phyloP scores from a whole-genome alignment of 1,140 invertebrate species.

The Diorhabda sublineata region DNA sequence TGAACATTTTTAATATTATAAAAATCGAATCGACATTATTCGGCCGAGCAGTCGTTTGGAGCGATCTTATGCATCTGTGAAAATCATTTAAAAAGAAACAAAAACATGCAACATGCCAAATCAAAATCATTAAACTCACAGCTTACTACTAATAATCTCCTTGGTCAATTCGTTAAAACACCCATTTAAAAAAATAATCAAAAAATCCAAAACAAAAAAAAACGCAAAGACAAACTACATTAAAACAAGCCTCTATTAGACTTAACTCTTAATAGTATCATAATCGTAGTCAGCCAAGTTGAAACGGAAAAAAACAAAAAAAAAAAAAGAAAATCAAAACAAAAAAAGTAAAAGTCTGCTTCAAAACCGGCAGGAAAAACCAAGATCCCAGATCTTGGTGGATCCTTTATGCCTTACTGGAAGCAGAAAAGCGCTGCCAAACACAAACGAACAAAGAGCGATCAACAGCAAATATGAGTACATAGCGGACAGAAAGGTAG shows the following conservation, averaged over 20 bases:
- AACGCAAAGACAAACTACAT: conserved; percentile 23
- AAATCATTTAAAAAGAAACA: conserved; percentile 36
- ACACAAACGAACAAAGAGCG: conserved; percentile 45
- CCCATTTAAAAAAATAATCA: conserved; percentile 24
- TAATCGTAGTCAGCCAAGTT: background rate
- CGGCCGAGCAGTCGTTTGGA: conserved; percentile 46
- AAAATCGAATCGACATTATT: conserved; percentile 23
- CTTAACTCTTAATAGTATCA: too few relatives aligned
- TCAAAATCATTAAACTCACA: conserved; percentile 21
- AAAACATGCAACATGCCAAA: conserved; percentile 41
- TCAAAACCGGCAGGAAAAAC: background rate
- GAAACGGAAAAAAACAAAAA: background rate
- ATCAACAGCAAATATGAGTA: conserved; percentile 43
- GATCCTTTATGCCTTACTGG: conserved; percentile 28
- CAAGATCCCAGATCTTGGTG: background rate
- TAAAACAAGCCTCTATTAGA: background rate
- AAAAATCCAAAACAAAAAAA: conserved; percentile 33
- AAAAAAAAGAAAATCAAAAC: background rate
- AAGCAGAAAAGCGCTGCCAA: conserved; percentile 39
- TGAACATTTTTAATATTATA: conserved; percentile 15
- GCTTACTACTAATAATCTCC: conserved; percentile 8
- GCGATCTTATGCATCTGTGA: conserved; percentile 48
- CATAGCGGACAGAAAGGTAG: conserved; percentile 50
- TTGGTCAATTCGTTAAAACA: background rate
- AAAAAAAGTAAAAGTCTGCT: background rate